Evolutionary conservation across 2,113 vertebrate genomes (phyloP), one percentile per base, ranked within the genome.

Genomic region (Nerophis lumbriciformis): DNA sequence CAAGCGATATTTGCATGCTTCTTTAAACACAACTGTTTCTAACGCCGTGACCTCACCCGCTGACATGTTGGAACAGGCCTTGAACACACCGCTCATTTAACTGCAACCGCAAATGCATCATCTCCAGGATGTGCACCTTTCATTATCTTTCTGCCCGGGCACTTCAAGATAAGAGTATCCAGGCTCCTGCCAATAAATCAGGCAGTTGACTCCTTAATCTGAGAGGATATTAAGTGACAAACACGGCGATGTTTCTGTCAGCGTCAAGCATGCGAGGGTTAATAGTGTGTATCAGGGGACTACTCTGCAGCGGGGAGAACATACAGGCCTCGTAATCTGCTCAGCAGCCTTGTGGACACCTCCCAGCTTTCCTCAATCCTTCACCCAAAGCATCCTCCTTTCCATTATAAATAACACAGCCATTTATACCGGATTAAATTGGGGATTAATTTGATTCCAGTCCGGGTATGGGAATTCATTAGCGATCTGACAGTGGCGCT

Each of bases 151-250:
- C 88, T 85, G 74, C 77, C 28, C 72, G 83, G 73, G 83, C 89
- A 89, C 90, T 79, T 80, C 51, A 86, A 90, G 85, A 89, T 87
- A 88, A 91, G 88, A 72, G 76, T 62, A 73, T 76, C 81, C 66
- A 78, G 21, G 81, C 86, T 81, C 77, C 53, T 53, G 80, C 69
- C 85, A 83, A 85, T 89, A 90, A 86, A 90, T 91, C 88, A 88
- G 80, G 77, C 83, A 78, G 77, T 76, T 88, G 74, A 81, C 90
- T 90, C 88, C 90, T 91, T 91, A 91, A 92, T 92, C 88, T 90
- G 85, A 87, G 84, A 88, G 88, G 85, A 93, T 93, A 93, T 94
- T 91, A 88, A 93, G 93, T 93, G 92, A 92, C 90, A 85, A 70
- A 65, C 80, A 59, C 38, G 61, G 68, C 70, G 87, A 82, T 90